Base-by-base conservation (phyloP, 2,113 vertebrate species). In the Ceratotherium simum region DNA sequence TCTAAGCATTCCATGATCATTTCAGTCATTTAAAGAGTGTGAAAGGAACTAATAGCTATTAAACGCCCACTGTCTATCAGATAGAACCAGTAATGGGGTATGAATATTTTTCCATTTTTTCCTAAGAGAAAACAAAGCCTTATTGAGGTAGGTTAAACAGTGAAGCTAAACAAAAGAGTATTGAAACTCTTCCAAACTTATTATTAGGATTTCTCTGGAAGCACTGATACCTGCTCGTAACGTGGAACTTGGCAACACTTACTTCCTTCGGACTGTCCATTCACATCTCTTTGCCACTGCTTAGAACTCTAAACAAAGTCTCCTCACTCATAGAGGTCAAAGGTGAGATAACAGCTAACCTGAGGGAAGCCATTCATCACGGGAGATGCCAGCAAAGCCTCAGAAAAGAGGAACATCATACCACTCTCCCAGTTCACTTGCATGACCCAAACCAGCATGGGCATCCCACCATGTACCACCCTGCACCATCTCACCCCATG, bases 101-200 rank as follows among this genome's bases (percentile, higher is more conserved):
- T 64, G 54, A 88, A 25, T 48, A 75, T 72, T 91, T 94, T 39
- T 46, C 29, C 58, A 2, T 7, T 81, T 62, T 90, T 93, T 93
- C 69, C 17, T 67, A 84, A 80, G 39, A 88, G 31, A 90, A 97
- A 39, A 95, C 81, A 93, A 97, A 96, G 36, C 8, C 85, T 96
- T 94, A 42, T 5, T 97, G 75, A 88, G 18, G 23, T 95, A 79
- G 75, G 58, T 91, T 79, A 73, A 96, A 90, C n/a, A 67, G 48
- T 23, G 96, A 86, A 93, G 25, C 85, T 91, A 84, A 91, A 91
- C 85, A 62, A 87, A 87, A 89, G 33, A 78, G 20, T 29, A n/a
- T 11, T 80, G 96, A 84, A 95, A 25, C n/a, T 60, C 80, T 72
- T 88, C 80, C 88, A 94, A 70, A 75, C 11, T 56, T 85, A 51